A percentile compares a stretch with the other conserved stretches of the same genome.
Conservation (phyloP, 2,797 vertebrate genomes). For the Muscicapa comitata region DNA sequence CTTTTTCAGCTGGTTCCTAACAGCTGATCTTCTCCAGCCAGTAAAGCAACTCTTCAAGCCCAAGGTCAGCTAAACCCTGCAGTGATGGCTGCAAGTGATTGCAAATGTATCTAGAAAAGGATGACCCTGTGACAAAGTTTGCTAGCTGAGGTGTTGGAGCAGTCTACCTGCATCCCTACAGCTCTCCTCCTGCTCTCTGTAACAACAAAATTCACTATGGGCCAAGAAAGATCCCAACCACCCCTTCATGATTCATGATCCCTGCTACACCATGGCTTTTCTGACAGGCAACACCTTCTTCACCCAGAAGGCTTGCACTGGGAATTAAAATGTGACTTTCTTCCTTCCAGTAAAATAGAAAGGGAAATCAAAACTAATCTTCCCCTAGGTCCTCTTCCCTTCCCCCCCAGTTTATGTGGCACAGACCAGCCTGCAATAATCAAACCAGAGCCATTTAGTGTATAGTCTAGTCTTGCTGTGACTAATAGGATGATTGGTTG, state of each 20-base stretch:
- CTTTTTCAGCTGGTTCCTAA: not conserved
- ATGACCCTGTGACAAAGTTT: not conserved
- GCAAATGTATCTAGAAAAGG: not conserved
- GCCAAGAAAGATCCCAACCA: not conserved
- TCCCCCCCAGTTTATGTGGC: constrained; percentile 36
- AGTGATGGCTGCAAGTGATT: accelerated
- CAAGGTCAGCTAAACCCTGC: not conserved
- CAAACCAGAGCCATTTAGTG: constrained; percentile 73
- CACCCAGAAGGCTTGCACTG: not conserved
- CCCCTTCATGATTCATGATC: not conserved
- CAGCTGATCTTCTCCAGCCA: not conserved
- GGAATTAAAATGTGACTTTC: not conserved
- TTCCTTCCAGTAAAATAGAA: not conserved
- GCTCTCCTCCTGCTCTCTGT: not conserved
- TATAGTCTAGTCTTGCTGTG: constrained; percentile 75
- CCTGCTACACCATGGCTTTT: not conserved
- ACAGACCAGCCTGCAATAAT: constrained; percentile 64
- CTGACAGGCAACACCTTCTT: not conserved
- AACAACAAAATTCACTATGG: not conserved
- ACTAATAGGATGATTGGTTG: constrained; percentile 85
- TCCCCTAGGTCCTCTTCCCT: not conserved
- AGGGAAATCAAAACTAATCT: constrained; percentile 10
- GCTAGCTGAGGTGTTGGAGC: not conserved
- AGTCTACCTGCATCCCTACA: not conserved
- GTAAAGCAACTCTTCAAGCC: not conserved